Base-by-base conservation (phyloP, 2,888 invertebrate species). In the Allacma fusca region DNA sequence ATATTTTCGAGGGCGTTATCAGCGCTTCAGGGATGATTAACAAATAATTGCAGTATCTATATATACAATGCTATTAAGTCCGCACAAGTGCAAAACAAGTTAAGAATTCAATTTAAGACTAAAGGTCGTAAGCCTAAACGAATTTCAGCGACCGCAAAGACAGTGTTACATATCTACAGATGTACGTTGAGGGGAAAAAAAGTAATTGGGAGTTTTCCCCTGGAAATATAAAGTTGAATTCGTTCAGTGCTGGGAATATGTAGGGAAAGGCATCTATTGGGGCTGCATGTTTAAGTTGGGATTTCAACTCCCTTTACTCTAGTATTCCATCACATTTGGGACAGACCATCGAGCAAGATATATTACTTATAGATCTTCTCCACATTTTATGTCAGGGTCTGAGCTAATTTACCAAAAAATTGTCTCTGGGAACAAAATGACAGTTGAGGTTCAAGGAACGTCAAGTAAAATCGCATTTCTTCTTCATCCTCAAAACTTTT, bases 321-420 rank as follows among this genome's bases (percentile, higher is more conserved):
- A 24, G 7, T 28, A 28, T 9, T 67, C 24, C 67, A 67, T 40
- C 68, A 40, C 40, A 68, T 68, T 68, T 68, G 68, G 40, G 68
- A 68, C 40, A 50, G 16, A 50, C 16, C 34, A 23, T 40, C 29
- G 40, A 68, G 68, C 29, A 68, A 68, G 68, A 68, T 40, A 29
- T 68, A 50, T 50, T 50, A n/a, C n/a, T n/a, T n/a, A 68, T 68
- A 16, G 29, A 67, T 29, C 29, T 29, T n/a, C n/a, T 28, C n/a
- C n/a, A 67, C 67, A 29, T 29, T 67, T 29, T 19, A 24, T 44
- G 12, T 50, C 24, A 70, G 44, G 70, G 65, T 65, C 50, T 23
- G 57, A 71, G 71, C 71, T 71, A 71, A 71, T 71, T 71, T 71
- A 71, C 57, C 57, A 71, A 71, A 57, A 71, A 57, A 71, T 50